Evolutionary conservation across 2,888 invertebrate genomes (phyloP).

Genomic region (Dasysyrphus albostriatus): DNA sequence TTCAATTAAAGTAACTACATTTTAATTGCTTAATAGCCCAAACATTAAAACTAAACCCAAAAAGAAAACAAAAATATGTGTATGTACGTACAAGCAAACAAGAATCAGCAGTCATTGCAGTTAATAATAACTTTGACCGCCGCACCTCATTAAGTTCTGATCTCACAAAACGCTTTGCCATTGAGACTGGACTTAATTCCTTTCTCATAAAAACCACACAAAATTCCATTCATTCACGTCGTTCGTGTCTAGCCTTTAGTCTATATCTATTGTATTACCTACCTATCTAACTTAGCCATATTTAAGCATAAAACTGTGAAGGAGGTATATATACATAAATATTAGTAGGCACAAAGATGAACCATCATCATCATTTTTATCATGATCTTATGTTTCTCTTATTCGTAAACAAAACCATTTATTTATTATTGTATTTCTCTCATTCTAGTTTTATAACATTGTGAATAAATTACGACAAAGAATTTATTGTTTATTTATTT

Average conservation of each 20-base stretch:
- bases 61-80: background rate
- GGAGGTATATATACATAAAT: constrained; percentile 12
- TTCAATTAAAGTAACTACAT: constrained; percentile 55
- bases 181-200: constrained; percentile 36
- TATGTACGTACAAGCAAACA: constrained; percentile 6
- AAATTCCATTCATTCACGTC: constrained; percentile 32
- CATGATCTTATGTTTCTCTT: background rate
- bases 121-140: constrained; percentile 65
- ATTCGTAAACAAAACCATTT: constrained; percentile 50
- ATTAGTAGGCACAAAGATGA: background rate
- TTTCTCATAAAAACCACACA: constrained; percentile 19
- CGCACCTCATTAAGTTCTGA: constrained; percentile 65
- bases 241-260: background rate
- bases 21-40: constrained; percentile 59
- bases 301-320: constrained; percentile 38
- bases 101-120: constrained; percentile 19
- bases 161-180: constrained; percentile 30
- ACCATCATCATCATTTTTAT: constrained; percentile 18
- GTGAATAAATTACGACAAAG: constrained; percentile 9
- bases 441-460: constrained; percentile 1
- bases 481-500: constrained; percentile 12
- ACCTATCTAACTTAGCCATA: background rate
- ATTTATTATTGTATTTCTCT: constrained; percentile 15
- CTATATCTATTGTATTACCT: background rate
- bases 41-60: constrained; percentile 10